Percentiles rank a stretch among this genome's conserved stretches.
Conservation (phyloP, 2,113 vertebrate genomes). For the Crocuta crocuta region DNA sequence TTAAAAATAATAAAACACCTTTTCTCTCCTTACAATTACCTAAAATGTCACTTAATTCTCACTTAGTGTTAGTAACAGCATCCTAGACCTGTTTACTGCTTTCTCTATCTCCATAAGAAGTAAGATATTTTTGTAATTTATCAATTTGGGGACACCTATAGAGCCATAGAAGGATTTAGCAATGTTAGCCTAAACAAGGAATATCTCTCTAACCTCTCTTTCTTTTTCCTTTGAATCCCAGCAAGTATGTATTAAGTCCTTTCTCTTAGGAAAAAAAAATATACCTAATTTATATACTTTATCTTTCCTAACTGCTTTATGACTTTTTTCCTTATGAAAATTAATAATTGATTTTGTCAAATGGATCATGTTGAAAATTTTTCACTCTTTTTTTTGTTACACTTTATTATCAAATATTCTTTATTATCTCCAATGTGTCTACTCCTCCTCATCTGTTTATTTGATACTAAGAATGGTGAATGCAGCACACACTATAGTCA, state of each 20-base stretch:
- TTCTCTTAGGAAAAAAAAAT: background rate
- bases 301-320: background rate
- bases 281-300: background rate
- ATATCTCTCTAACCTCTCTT: background rate
- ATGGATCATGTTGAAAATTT: background rate
- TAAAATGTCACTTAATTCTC: background rate
- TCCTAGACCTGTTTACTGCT: background rate
- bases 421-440: background rate
- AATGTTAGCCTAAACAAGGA: background rate
- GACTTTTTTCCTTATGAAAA: background rate
- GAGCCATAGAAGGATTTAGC: background rate
- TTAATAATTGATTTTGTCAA: background rate
- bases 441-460: background rate
- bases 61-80: background rate
- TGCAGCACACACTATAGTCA: background rate
- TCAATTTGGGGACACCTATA: background rate
- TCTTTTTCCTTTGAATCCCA: background rate
- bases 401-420: background rate
- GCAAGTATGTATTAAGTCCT: background rate
- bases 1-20: background rate
- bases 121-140: background rate
- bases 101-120: background rate
- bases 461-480: background rate
- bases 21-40: background rate
- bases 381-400: background rate